These are phyloP conservation scores for Campaea margaritaria DNA, from an alignment of 2,888 invertebrate species.

Conservation along the genomic window DNA sequence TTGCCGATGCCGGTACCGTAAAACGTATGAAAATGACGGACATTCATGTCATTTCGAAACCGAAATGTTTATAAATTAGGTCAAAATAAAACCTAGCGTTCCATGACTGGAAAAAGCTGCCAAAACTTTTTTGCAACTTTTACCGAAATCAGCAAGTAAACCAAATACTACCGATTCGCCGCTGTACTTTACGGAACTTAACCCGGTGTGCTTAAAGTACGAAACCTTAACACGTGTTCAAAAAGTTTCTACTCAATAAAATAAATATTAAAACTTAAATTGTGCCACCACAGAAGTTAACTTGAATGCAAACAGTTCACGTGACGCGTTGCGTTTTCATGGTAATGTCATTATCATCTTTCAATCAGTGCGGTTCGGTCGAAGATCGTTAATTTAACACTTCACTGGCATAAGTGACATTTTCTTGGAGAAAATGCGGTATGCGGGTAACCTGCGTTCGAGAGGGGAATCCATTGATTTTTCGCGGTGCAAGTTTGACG, in stretches of 20 bases:
- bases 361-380: conserved; percentile 50
- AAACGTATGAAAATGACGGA: conserved; percentile 54
- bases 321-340: conserved; percentile 63
- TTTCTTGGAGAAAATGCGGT: conserved; percentile 82
- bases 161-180: conserved; percentile 30
- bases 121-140: conserved; percentile 7
- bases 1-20: conserved; percentile 50
- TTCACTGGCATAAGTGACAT: conserved; percentile 80
- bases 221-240: neutral
- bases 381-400: conserved; percentile 55
- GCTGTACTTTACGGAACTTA: conserved; percentile 27
- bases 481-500: conserved; percentile 78
- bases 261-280: conserved; percentile 57
- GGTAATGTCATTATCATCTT: conserved; percentile 53
- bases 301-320: conserved; percentile 76
- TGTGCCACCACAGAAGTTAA: conserved; percentile 76
- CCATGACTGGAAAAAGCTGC: conserved; percentile 19
- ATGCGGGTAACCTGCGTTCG: conserved; percentile 78
- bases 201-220: neutral
- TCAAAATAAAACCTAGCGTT: conserved; percentile 20
- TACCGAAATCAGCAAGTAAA: conserved; percentile 7
- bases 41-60: conserved; percentile 34
- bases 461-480: conserved; percentile 80
- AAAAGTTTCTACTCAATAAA: conserved; percentile 19
- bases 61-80: conserved; percentile 17